Base-by-base conservation (phyloP, 2,888 invertebrate species). In the Drosophila mulleri region DNA sequence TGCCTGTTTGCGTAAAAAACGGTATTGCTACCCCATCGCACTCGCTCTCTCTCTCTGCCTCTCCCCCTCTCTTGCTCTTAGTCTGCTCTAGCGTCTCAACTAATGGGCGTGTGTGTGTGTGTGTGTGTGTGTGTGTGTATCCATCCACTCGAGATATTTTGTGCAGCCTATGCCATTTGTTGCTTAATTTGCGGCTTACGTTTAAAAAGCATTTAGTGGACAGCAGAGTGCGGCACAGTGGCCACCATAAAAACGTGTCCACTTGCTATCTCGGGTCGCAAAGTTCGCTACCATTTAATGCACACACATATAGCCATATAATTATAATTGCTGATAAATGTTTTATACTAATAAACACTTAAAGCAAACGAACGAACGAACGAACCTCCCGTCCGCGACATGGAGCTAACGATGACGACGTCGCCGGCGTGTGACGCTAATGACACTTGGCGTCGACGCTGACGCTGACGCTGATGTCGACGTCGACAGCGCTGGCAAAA, bases 251-350 rank as follows among this genome's bases (percentile, higher is more conserved):
- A 67, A 82, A 69, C 62, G 63, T 72, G 78, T 72, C 67, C 69
- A 72, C 71, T 72, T 60, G 73, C 66, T 71, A 77, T 78, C 78
- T 78, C 64, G 75, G 78, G 79, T 78, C 79, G 78, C 78, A 80
- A 83, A 86, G 91, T 90, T 92, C 91, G 83, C 82, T 83, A 83
- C 82, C 84, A 88, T 90, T 91, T 90, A 90, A 90, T 90, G 77
- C 79, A 82, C 82, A 77, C 79, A 80, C 75, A 77, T 72, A 77
- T 67, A 65, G 82, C 75, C 87, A 80, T 82, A 91, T 84, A 91
- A 91, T 90, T 90, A 90, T 91, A 91, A 91, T 91, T 90, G 90
- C 91, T 92, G 91, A 91, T 91, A 90, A 90, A 91, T 91, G 90
- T 80, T 83, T 83, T 80, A 77, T 84, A 87, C 88, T 84, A 84